Base-by-base conservation (phyloP, 2,797 vertebrate genomes). In the Lepus townsendii region DNA sequence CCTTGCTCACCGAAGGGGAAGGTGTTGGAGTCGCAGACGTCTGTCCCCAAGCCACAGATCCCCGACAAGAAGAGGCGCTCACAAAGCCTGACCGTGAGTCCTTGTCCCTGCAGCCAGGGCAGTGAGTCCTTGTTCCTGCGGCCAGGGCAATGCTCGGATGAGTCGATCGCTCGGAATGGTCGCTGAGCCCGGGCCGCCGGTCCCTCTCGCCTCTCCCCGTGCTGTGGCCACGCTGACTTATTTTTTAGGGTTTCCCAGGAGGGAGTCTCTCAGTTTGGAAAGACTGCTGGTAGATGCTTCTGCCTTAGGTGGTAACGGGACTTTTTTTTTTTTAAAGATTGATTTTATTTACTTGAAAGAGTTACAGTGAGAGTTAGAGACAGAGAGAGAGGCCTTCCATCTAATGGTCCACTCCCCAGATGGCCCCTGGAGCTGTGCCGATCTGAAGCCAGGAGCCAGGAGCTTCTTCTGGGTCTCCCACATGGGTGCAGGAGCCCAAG, bases 71-170 rank as follows among this genome's bases (percentile, higher is more conserved):
- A 71, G 92, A 95, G 47, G 71, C 80, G 2, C 63, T 19, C 52
- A 17, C 1, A 16, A 72, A 86, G 19, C 93, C 32, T 0, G 66
- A 92, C 24, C 2, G 92, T 96, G 84, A 91, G 93, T 97, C 9
- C 0, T 14, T 27, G 27, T 27, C 83, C 11, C n/a, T 35, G 35
- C 35, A 35, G 35, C 35, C 35, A 35, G 35, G 35, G 35, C 35
- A 35, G 92, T 96, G 84, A 91, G 93, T 97, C 9, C 0, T 14
- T 27, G 27, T 27, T 79, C 11, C n/a, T 16, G 54, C 4, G 54
- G 54, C 19, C 14, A 20, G 17, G 17, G 52, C 91, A 10, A 11
- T 66, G 12, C 17, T 35, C 75, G 17, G 30, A 47, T 3, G 35
- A 35, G 32, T 26, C 2, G 20, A 13, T 7, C 11, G 63, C 57